Evolutionary conservation across 2,113 vertebrate species (phyloP), one percentile per base, ranked within the genome.

Genomic region (Myrmophylax atrothorax): DNA sequence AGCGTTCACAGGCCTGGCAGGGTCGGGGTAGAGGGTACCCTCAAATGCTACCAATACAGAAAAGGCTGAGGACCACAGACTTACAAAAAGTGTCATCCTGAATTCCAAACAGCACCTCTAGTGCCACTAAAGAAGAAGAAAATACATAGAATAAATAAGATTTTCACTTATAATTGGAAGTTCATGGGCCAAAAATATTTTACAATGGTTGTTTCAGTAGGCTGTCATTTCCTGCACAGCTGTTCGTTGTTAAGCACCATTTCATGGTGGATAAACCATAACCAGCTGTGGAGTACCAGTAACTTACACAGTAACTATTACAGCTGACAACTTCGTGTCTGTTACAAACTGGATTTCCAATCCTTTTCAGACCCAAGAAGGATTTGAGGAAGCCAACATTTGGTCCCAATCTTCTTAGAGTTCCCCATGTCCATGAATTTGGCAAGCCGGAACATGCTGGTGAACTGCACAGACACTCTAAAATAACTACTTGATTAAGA

Each of bases 141-240:
- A 58, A 91, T 38, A 76, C 10, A 76, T 3, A 79, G 38, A 73
- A 75, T 40, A 94, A 87, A 15, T 64, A 89, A 79, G 58, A 93
- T 77, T 91, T 91, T 73, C 47, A 82, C 49, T 87, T 79, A 18
- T 9, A 89, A 92, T 46, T 91, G 52, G 58, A 94, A 94, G 58
- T 68, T 88, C 79, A 60, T 69, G 60, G 75, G 67, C 55, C 93
- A 86, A 88, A 96, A 89, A 23, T 79, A 75, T 42, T 92, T 93
- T 84, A 82, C 2, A 1, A 89, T 46, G 58, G 94, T 83, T 95
- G 94, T 94, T 96, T 66, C 94, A 89, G 87, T 78, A 94, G 93
- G 93, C 80, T 93, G 96, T 81, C 96, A 98, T 97, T 97, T 98
- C 97, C 97, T 97, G 94, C 64, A 95, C 97, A 89, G 55, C 90